Evolutionary conservation across 2,113 vertebrate genomes (phyloP).

Genomic region (Gobio gobio): DNA sequence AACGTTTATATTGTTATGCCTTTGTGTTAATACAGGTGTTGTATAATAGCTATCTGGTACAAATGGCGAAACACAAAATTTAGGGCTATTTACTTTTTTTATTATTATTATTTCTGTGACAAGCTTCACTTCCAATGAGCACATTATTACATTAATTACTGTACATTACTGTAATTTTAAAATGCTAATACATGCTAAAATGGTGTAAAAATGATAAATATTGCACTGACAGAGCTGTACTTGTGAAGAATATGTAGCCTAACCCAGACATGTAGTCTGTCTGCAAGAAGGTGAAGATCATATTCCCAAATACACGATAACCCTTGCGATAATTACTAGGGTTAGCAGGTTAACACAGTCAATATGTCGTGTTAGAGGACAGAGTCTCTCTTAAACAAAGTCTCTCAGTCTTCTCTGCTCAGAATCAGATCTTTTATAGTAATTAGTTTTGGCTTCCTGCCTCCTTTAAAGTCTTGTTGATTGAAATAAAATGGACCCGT

Average conservation of each 20-base stretch:
- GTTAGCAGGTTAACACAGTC: slow-evolving; percentile 56
- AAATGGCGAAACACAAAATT: no score
- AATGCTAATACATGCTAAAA: no score
- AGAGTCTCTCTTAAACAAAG: slow-evolving; percentile 14
- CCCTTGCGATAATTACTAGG: slow-evolving; percentile 49
- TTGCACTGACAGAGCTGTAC: background rate
- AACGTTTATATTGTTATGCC: background rate
- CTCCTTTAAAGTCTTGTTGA: background rate
- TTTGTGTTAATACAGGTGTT: background rate
- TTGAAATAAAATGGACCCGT: background rate
- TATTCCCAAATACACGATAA: slow-evolving; percentile 44
- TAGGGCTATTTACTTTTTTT: no score
- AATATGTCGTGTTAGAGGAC: slow-evolving; percentile 20
- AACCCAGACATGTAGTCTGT: slow-evolving; percentile 39
- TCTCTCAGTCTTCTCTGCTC: slow-evolving; percentile 28
- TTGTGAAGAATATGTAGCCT: background rate
- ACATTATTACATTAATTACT: no score
- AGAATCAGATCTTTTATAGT: background rate
- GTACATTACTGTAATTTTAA: no score
- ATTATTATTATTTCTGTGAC: no score
- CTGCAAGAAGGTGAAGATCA: slow-evolving; percentile 39
- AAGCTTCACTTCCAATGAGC: no score
- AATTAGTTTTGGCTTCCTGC: background rate
- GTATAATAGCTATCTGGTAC: no score
- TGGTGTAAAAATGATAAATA: no score